Evolutionary conservation across 2,797 vertebrate genomes (phyloP), one percentile per base, ranked within the genome.

Genomic region (Onychomys leucogaster): DNA sequence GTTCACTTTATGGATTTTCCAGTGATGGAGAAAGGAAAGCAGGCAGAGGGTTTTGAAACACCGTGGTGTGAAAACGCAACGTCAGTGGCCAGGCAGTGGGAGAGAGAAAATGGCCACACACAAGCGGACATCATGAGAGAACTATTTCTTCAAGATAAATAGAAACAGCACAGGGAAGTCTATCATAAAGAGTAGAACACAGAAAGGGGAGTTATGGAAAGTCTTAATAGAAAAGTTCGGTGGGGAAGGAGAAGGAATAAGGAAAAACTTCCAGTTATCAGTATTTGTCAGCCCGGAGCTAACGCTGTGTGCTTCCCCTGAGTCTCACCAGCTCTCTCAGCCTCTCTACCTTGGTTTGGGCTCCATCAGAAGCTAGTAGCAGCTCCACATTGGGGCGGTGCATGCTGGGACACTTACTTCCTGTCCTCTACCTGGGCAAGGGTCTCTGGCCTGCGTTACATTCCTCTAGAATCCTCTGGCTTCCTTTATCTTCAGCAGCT

Each of bases 91-190:
- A 9, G 52, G 52, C 3, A 3, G 52, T 14, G 52, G 52, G 32
- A 67, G 37, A 87, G 2, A 92, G 21, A 55, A 93, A 41, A 83
- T 77, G 71, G 19, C 49, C 37, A 1, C 34, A 37, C 6, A 14
- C 0, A 46, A 0, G 1, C 5, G 61, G 23, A 63, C 21, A 75
- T 69, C 43, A 37, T n/a, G 43, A 27, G 49, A 32, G 1, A 89
- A 61, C 7, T 57, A 86, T 67, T 92, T 95, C 77, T 85, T 61
- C 80, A 59, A 97, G 61, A 67, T 63, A 90, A 81, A 81, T 23
- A 77, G 65, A 34, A 55, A 85, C 94, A 29, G 57, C 21, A 4
- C 13, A 32, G 57, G 25, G 23, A 25, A 80, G 52, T 59, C 71
- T 12, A 84, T 43, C 55, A 67, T 34, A 17, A 90, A 69, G 43